Conservation (phyloP, 1,140 invertebrate genomes). For the Scaptomyza pallida region DNA sequence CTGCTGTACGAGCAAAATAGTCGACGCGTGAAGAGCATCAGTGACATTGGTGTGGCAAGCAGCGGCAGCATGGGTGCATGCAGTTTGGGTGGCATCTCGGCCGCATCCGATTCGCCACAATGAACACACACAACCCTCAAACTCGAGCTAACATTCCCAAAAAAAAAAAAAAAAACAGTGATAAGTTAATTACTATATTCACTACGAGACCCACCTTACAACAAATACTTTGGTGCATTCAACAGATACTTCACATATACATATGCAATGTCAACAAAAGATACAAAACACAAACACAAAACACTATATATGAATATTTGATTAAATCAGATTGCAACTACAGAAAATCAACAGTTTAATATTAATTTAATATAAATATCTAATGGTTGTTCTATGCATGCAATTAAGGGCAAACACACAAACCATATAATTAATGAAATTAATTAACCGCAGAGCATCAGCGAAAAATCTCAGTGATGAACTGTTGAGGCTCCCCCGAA, state of each 20-base stretch:
- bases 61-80: conserved; percentile 75
- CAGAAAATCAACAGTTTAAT: conserved; percentile 24
- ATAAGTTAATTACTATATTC: conserved; percentile 26
- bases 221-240: conserved; percentile 44
- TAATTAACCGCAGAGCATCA: conserved; percentile 35
- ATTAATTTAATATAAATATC: conserved; percentile 25
- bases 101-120: conserved; percentile 73
- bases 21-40: conserved; percentile 88
- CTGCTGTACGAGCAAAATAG: conserved; percentile 85
- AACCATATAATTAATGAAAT: conserved; percentile 44
- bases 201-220: conserved; percentile 39
- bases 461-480: conserved; percentile 1
- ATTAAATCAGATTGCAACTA: conserved; percentile 71
- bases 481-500: not conserved
- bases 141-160: conserved; percentile 49
- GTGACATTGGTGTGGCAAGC: conserved; percentile 87
- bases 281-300: conserved; percentile 49
- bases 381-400: conserved; percentile 20
- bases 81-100: conserved; percentile 82
- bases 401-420: conserved; percentile 11
- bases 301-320: conserved; percentile 66
- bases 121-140: conserved; percentile 22
- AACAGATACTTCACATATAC: conserved; percentile 49
- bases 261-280: conserved; percentile 40
- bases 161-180: too few species aligned